Base-by-base conservation (phyloP, 1,140 invertebrate genomes). In the Panagrolaimus sp. region DNA sequence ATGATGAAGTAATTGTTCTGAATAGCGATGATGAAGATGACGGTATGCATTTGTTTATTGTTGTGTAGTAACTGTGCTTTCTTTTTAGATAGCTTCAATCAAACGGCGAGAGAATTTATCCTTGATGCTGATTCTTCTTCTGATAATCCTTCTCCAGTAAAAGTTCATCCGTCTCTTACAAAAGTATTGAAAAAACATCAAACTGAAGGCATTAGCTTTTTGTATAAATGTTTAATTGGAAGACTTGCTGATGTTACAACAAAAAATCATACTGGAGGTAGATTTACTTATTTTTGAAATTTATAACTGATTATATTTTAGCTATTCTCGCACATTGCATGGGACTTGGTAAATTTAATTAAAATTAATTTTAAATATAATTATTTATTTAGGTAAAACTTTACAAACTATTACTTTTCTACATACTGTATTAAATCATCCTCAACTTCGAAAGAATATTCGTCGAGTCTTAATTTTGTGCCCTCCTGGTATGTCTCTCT, bases 221-320 rank as follows among this genome's bases (percentile, higher is more conserved):
- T 98, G 90, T 99, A 92, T 91, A 89, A 97, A 79, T 90, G 90
- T 44, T 91, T 91, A 77, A 92, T 92, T 78, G 95, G 98, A 83
- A 57, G 20, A 27, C 11, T 57, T 11, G n/a, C 51, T 25, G 51
- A 57, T 16, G 51, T 57, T n/a, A 16, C 1, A 20, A 11, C 3
- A 8, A n/a, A 57, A 27, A 25, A 57, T 16, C 51, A 25, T n/a
- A 27, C 51, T 11, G 20, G 27, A 0, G n/a, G n/a, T n/a, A n/a
- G n/a, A n/a, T n/a, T n/a, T n/a, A n/a, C n/a, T n/a, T n/a, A n/a
- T n/a, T n/a, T n/a, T n/a, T n/a, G n/a, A n/a, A n/a, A n/a, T n/a
- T n/a, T n/a, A n/a, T n/a, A n/a, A n/a, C n/a, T n/a, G n/a, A n/a
- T n/a, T n/a, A n/a, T n/a, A n/a, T n/a, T n/a, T n/a, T n/a, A n/a